Evolutionary conservation across 1,140 invertebrate species (phyloP).

Genomic region (Bombus difficillimus): DNA sequence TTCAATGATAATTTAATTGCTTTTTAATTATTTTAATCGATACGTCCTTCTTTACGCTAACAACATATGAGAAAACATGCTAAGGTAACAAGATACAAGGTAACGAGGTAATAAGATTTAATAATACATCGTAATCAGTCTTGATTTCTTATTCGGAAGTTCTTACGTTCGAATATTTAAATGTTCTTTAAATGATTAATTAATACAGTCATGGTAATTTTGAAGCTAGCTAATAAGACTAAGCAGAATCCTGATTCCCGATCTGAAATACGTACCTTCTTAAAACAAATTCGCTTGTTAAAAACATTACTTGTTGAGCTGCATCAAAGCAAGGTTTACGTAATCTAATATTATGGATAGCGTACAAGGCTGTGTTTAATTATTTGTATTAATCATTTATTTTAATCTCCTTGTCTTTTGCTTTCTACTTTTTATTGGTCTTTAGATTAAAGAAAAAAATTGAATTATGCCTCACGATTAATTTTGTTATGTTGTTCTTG

Average conservation of each 20-base stretch:
- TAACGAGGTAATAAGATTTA: not conserved
- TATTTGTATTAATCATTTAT: not conserved
- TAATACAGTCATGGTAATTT: not conserved
- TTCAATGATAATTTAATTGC: not conserved
- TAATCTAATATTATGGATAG: not conserved
- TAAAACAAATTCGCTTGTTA: not conserved
- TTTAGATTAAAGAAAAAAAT: not conserved
- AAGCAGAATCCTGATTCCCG: not conserved
- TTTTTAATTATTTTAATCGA: constrained; percentile 15
- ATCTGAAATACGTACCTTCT: not conserved
- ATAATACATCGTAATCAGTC: not conserved
- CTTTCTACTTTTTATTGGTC: not conserved
- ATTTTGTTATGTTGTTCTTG: too few relatives aligned
- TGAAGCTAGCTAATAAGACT: not conserved
- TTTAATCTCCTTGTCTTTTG: not conserved
- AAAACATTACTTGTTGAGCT: not conserved
- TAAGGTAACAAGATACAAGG: too few relatives aligned
- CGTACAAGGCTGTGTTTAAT: not conserved
- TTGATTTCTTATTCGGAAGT: not conserved
- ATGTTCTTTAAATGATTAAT: not conserved
- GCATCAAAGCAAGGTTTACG: not conserved
- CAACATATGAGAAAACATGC: not conserved
- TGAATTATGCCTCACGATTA: not conserved
- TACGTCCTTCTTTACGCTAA: not conserved
- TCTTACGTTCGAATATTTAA: not conserved